Percentiles rank a stretch among this genome's conserved stretches.
Conservation (phyloP, 2,113 vertebrate species). For the Cyanoderma ruficeps region DNA sequence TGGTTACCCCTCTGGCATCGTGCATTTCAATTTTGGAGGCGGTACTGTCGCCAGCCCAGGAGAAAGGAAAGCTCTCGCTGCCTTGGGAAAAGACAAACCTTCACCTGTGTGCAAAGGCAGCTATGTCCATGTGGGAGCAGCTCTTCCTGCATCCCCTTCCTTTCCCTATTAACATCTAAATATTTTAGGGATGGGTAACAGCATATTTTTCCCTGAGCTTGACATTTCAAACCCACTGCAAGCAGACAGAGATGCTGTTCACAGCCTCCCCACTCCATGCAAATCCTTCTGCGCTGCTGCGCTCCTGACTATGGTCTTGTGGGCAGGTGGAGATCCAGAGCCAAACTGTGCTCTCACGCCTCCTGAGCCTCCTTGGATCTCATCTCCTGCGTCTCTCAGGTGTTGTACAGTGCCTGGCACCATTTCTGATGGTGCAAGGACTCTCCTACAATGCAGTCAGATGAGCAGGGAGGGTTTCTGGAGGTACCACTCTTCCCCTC, state of each 20-base stretch:
- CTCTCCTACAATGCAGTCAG: rapidly evolving
- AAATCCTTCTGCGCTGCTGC: not conserved
- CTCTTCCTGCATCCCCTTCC: not conserved
- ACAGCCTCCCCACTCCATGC: not conserved
- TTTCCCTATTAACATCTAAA: not conserved
- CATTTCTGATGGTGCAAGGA: not conserved
- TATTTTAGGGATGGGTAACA: not conserved
- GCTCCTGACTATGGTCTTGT: not conserved
- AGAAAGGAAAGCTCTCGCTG: not conserved
- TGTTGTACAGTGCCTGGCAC: not conserved
- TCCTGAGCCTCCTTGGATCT: not conserved
- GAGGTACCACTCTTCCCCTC: not conserved
- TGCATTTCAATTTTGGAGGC: not conserved
- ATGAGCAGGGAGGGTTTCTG: not conserved
- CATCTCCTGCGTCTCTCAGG: rapidly evolving
- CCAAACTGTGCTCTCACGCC: not conserved
- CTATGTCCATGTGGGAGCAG: not conserved
- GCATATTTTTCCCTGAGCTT: not conserved
- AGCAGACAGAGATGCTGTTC: not conserved
- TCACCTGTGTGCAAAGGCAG: not conserved
- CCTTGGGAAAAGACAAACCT: not conserved
- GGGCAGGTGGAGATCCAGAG: not conserved
- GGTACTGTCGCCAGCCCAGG: not conserved
- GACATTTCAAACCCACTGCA: not conserved
- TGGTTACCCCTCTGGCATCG: not conserved